Evolutionary conservation across 2,113 vertebrate genomes (phyloP), one percentile per base, ranked within the genome.

Genomic region (Coryphaenoides rupestris): DNA sequence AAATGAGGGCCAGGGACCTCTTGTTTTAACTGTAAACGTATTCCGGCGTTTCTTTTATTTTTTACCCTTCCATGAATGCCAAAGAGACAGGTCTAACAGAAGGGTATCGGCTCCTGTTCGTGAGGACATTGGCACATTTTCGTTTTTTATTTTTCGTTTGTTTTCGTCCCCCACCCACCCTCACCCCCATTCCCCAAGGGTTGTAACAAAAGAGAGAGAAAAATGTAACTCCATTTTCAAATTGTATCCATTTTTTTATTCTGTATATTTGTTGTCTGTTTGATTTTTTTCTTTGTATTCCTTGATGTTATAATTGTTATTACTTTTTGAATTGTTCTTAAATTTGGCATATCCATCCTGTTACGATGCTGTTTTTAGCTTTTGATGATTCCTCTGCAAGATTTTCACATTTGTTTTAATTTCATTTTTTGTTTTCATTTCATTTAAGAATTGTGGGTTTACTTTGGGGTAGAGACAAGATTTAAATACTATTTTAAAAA

Each of bases 181-280:
- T 3, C 24, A 3, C 24, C 24, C 24, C 24, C 24, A n/a, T n/a
- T n/a, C 63, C 70, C 71, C 58, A 73, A 73, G 73, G 75, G 72
- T 73, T 67, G 70, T 62, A 83, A 79, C 65, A 63, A 75, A 72
- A 76, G 73, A 68, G 46, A 77, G 80, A 74, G 74, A 77, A 64
- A 74, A 77, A 73, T 12, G 9, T 40, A 40, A 40, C 33, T 40
- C 9, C 33, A 40, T 40, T 40, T 40, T 40, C 70, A 62, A 76
- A 75, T 68, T 76, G 76, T 89, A 89, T 86, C 66, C 75, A 59
- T 80, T 81, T 84, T 72, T 67, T 56, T 23, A 69, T 60, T 79
- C 79, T 90, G 81, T 90, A 87, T 90, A 85, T 87, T 76, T 80
- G 81, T 68, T 75, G 67, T 86, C 61, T 74, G 63, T 62, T 72